These are phyloP conservation scores for Gibbula magus DNA, from an alignment of 2,888 invertebrate species.

Conservation along the genomic window DNA sequence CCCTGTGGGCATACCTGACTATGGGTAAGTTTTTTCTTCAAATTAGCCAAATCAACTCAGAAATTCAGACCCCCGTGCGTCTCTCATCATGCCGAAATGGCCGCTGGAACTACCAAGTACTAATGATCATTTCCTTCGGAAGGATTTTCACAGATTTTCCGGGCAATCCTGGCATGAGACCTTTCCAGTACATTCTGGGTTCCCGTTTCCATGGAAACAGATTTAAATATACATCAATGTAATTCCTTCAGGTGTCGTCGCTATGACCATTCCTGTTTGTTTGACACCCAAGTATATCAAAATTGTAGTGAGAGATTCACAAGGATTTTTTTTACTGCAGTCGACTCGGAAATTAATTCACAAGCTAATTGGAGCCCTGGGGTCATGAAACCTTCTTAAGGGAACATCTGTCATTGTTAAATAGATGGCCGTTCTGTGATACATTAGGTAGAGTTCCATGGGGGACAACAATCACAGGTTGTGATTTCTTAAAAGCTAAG, in stretches of 20 bases:
- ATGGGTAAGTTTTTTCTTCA: neutral
- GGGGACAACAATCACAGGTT: neutral
- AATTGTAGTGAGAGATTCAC: neutral
- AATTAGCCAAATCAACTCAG: neutral
- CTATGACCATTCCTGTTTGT: neutral
- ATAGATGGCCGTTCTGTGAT: neutral
- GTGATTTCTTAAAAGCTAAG: neutral
- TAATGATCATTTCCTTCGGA: neutral
- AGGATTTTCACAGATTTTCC: neutral
- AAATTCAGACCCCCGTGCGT: neutral
- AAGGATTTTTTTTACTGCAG: neutral
- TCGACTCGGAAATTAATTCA: conserved; percentile 5
- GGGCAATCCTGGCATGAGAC: neutral
- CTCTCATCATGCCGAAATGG: neutral
- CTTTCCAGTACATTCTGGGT: neutral
- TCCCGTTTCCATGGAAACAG: neutral
- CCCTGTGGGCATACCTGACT: conserved; percentile 2
- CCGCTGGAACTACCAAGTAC: neutral
- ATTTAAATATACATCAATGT: conserved; percentile 8
- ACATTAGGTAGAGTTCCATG: neutral
- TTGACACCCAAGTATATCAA: neutral
- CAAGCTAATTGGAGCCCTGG: neutral
- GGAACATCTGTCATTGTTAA: neutral
- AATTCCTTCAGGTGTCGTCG: neutral
- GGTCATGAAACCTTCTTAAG: neutral